Evolutionary conservation across 2,888 invertebrate species (phyloP).

Genomic region (Chelonus formosanus): DNA sequence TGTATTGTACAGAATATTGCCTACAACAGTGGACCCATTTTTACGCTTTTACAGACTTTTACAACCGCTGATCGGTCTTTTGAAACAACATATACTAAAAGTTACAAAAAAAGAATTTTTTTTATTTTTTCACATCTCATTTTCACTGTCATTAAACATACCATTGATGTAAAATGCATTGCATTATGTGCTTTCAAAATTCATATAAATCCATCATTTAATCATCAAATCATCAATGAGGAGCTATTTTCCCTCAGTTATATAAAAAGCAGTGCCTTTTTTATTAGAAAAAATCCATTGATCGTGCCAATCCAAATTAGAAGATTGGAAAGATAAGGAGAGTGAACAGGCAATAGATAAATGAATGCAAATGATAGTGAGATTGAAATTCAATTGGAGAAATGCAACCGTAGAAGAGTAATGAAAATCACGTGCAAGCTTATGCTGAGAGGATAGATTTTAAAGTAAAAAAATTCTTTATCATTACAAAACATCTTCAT

Average conservation of each 20-base stretch:
- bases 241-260: slow-evolving; percentile 33
- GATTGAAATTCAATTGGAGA: slow-evolving; percentile 1
- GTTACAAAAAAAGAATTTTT: slow-evolving; percentile 17
- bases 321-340: slow-evolving; percentile 29
- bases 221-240: slow-evolving; percentile 29
- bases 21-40: slow-evolving; percentile 32
- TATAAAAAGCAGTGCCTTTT: slow-evolving; percentile 45
- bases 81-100: slow-evolving; percentile 19
- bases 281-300: slow-evolving; percentile 38
- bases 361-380: slow-evolving; percentile 14
- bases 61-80: slow-evolving; percentile 40
- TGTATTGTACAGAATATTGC: slow-evolving; percentile 33
- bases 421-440: neutral
- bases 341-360: slow-evolving; percentile 27
- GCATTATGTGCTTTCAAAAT: slow-evolving; percentile 26
- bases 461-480: no score
- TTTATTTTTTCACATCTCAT: slow-evolving; percentile 20
- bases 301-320: slow-evolving; percentile 49
- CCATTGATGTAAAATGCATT: slow-evolving; percentile 11
- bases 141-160: slow-evolving; percentile 19
- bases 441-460: no score
- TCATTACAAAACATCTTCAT: no score
- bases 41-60: slow-evolving; percentile 48
- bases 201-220: slow-evolving; percentile 19
- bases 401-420: slow-evolving; percentile 1